Evolutionary conservation across 2,888 invertebrate species (phyloP), one percentile per base, ranked within the genome.

Genomic region (Perdita meconis): DNA sequence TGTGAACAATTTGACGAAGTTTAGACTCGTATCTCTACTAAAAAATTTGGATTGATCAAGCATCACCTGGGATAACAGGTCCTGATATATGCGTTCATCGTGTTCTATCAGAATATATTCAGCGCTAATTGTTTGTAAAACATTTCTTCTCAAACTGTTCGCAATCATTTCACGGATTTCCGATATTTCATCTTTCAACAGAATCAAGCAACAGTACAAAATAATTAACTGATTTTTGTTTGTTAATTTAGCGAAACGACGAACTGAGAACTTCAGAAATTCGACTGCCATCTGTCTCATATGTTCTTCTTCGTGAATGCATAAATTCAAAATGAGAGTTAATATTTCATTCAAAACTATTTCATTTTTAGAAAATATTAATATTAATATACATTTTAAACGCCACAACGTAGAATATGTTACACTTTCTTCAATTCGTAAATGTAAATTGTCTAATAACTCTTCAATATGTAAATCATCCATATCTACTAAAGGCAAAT

Each of bases 121-220:
- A 4, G 0, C 40, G 38, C 1, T 47, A 51, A 64, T 72, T 42
- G 30, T 34, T 12, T 44, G 47, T 40, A 81, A 26, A 51, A 79
- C 44, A 24, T 67, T 22, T 6, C 38, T 38, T 16, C 66, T 68
- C 3, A 81, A 53, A 60, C 69, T 80, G 38, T 89, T 74, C 4
- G 92, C 91, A 87, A 92, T 92, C 30, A 90, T 75, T 81, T 92
- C 92, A 82, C 94, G 93, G 13, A 95, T 92, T 81, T 93, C 93
- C 66, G 92, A 91, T 84, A 94, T 93, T 86, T 95, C 94, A 89
- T 94, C 94, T 91, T 94, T 94, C 50, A 94, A 85, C 4, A 94
- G 89, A 47, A 92, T 89, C n/a, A 94, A 86, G 60, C 91, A 93
- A 51, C 93, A 89, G 86, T 92, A 91, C 40, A 93, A 90, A 57